Conservation (phyloP, 2,797 vertebrate species). For the Spheniscus humboldti region DNA sequence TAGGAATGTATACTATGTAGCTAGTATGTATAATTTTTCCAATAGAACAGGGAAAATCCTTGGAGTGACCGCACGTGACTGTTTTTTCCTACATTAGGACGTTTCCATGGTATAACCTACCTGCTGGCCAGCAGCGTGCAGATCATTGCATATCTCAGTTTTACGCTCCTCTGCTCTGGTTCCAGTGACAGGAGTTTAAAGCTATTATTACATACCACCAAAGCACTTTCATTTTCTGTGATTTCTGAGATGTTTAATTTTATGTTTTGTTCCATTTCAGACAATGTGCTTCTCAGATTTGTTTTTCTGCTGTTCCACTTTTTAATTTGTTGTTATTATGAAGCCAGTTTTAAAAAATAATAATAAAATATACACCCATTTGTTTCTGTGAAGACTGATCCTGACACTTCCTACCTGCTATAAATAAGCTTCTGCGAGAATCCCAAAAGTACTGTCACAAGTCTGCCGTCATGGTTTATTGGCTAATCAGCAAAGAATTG, state of each 20-base stretch:
- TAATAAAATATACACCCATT: not conserved
- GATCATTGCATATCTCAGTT: not conserved
- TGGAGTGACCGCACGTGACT: too few species aligned
- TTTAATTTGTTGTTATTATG: not conserved
- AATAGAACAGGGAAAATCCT: not conserved
- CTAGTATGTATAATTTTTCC: not conserved
- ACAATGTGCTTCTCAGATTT: not conserved
- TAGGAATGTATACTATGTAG: too few species aligned
- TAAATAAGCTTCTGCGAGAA: conserved; percentile 42
- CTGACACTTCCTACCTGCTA: not conserved
- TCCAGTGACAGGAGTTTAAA: not conserved
- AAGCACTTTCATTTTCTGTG: not conserved
- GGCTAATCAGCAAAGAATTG: conserved; percentile 91
- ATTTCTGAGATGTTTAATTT: not conserved
- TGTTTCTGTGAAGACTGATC: conserved; percentile 4
- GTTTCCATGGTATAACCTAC: not conserved
- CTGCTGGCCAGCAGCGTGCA: not conserved
- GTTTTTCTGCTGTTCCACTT: not conserved
- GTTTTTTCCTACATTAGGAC: not conserved
- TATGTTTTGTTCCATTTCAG: not conserved
- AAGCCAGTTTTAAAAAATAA: conserved; percentile 1
- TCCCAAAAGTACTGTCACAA: conserved; percentile 47
- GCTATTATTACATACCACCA: not conserved
- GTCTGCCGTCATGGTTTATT: conserved; percentile 65
- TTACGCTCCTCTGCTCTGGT: not conserved